These are phyloP conservation scores for Cheirogaleus medius DNA, from an alignment of 2,113 vertebrate genomes.

Conservation along the genomic window DNA sequence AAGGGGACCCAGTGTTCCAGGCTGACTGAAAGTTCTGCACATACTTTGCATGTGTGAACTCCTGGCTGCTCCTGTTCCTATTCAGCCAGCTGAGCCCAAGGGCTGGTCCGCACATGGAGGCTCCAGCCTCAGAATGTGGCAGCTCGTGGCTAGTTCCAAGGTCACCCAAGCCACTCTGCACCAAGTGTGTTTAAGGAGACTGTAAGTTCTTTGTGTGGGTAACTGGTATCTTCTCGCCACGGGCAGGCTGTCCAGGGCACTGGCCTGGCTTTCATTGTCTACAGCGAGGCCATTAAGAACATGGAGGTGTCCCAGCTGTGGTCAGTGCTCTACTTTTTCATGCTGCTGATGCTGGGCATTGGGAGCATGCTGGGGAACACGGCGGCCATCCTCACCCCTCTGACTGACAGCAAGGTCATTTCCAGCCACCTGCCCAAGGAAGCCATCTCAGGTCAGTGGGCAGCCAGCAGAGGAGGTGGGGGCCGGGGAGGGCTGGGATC, in stretches of 20 bases:
- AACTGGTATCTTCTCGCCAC: fast-evolving
- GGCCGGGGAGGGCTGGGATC: fast-evolving
- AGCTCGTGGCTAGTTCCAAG: neutral
- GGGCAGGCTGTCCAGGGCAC: conserved; percentile 93
- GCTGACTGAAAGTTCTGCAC: fast-evolving
- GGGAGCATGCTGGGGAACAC: conserved; percentile 97
- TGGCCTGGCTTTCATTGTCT: conserved; percentile 95
- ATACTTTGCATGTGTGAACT: neutral
- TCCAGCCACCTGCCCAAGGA: conserved; percentile 86
- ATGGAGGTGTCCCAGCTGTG: conserved; percentile 96
- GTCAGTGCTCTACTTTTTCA: conserved; percentile 94
- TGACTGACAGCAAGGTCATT: conserved; percentile 88
- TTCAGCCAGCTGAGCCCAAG: fast-evolving
- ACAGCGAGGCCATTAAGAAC: conserved; percentile 95
- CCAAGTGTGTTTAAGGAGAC: fast-evolving
- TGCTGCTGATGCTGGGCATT: conserved; percentile 94
- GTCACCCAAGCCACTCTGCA: neutral
- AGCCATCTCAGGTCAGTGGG: conserved; percentile 88
- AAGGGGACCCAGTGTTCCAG: neutral
- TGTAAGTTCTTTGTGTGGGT: fast-evolving
- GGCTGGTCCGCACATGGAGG: neutral
- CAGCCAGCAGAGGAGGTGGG: fast-evolving
- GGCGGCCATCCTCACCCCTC: conserved; percentile 92
- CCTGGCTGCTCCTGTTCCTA: neutral
- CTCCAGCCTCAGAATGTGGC: neutral